Conservation (phyloP, 2,888 invertebrate species). For the Mactromeris polynyma region DNA sequence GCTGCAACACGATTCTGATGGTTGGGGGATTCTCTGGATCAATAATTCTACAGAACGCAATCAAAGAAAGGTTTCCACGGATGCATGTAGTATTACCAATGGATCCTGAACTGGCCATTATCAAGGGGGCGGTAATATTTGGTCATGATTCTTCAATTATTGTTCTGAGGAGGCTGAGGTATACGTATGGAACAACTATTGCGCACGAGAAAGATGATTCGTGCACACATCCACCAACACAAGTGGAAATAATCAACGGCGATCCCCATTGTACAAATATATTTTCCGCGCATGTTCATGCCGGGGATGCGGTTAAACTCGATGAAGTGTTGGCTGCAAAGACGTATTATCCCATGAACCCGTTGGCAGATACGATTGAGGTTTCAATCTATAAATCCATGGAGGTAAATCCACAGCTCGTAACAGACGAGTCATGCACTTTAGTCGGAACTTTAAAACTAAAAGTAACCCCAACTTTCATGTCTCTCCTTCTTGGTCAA, state of each 20-base stretch:
- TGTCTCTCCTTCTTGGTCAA: neutral
- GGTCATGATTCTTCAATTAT: slow-evolving; percentile 12
- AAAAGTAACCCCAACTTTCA: neutral
- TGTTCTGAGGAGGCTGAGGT: neutral
- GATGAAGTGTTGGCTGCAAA: neutral
- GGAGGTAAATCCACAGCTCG: neutral
- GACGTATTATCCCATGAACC: neutral
- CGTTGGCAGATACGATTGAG: neutral
- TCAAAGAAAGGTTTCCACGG: neutral
- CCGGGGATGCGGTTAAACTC: neutral
- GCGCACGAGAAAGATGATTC: neutral
- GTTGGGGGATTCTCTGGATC: slow-evolving; percentile 28
- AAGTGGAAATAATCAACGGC: neutral
- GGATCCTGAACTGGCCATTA: slow-evolving; percentile 10
- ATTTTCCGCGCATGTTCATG: slow-evolving; percentile 14
- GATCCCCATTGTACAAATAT: neutral
- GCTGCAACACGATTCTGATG: slow-evolving; percentile 14
- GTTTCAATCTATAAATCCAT: neutral
- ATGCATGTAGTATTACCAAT: neutral
- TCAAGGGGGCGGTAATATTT: slow-evolving; percentile 29
- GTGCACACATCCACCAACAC: neutral
- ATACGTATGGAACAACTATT: slow-evolving; percentile 10
- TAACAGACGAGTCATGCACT: neutral
- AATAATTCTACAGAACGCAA: neutral
- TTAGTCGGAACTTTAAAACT: neutral